Evolutionary conservation across 1,140 invertebrate species (phyloP).

Genomic region (Leucophenga varia): DNA sequence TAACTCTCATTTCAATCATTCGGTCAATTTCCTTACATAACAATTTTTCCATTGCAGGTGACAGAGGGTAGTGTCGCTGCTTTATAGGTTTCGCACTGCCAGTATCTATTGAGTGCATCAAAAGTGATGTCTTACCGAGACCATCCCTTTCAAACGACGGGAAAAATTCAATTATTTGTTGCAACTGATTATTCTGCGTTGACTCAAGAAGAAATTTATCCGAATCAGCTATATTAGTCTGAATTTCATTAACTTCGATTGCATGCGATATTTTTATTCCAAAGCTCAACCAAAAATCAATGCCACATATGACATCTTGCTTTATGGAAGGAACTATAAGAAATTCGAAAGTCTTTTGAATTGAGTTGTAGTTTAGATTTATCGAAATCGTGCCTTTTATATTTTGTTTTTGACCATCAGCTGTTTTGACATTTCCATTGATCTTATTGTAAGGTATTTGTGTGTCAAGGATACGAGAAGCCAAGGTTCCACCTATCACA

Average conservation of each 20-base stretch:
- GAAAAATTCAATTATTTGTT: neutral
- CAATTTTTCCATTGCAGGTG: constrained; percentile 17
- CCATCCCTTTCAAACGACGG: neutral
- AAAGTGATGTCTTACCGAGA: no score
- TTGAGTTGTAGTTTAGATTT: constrained; percentile 5
- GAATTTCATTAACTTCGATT: no score
- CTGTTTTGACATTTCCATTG: constrained; percentile 1
- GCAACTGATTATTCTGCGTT: neutral
- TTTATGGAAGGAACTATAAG: constrained; percentile 7
- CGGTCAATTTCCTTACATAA: constrained; percentile 12
- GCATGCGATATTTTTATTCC: no score
- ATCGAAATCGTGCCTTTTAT: neutral
- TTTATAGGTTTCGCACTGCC: no score
- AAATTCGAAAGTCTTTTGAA: constrained; percentile 6
- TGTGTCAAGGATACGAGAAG: neutral
- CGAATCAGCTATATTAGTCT: no score
- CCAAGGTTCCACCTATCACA: constrained; percentile 4
- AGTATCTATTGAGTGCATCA: no score
- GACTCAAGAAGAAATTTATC: no score
- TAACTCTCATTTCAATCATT: constrained; percentile 14
- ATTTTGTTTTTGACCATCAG: constrained; percentile 7
- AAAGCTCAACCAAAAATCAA: constrained; percentile 17
- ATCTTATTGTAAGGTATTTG: constrained; percentile 2
- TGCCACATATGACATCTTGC: constrained; percentile 11
- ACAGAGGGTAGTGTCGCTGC: constrained; percentile 15